Conservation (phyloP, 2,113 vertebrate species). For the Scortum barcoo region DNA sequence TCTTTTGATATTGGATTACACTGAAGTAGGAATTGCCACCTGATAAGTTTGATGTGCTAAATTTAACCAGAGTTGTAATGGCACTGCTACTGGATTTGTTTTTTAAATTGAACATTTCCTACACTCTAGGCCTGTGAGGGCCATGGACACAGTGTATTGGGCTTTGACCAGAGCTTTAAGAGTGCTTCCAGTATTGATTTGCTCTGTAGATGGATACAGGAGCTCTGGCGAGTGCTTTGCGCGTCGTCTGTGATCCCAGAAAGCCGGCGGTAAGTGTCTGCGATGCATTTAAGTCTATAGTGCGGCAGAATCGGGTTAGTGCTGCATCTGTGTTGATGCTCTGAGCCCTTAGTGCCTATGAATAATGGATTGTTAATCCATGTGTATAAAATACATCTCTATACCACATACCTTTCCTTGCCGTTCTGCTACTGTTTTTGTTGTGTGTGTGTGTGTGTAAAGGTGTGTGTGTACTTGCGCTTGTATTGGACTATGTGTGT, state of each 20-base stretch:
- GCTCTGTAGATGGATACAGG: conserved; percentile 52
- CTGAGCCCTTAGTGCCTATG: conserved; percentile 42
- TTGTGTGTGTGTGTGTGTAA: conserved; percentile 1
- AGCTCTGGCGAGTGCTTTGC: conserved; percentile 16
- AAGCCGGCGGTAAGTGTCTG: conserved; percentile 40
- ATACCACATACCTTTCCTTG: conserved; percentile 16
- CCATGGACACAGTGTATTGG: conserved; percentile 8
- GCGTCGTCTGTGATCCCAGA: conserved; percentile 41
- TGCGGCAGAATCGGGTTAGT: conserved; percentile 42
- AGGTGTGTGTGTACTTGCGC: conserved; percentile 19
- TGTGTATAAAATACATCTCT: conserved; percentile 57
- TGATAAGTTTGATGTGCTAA: conserved; percentile 22
- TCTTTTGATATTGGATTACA: conserved; percentile 43
- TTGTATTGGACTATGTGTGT: not conserved
- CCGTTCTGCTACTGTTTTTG: conserved; percentile 20
- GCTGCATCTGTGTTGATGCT: conserved; percentile 64
- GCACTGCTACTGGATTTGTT: conserved; percentile 1
- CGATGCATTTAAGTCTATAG: conserved; percentile 39
- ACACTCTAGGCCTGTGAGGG: not conserved
- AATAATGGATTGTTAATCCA: conserved; percentile 72
- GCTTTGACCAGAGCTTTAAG: conserved; percentile 38
- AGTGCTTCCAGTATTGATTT: conserved; percentile 58
- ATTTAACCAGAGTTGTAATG: not conserved
- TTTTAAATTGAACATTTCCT: conserved; percentile 22
- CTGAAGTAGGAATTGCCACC: conserved; percentile 2